A percentile compares a stretch with the other conserved stretches of the same genome.
Evolutionary conservation across 2,888 invertebrate genomes (phyloP).

Genomic region (Rhogogaster chlorosoma): DNA sequence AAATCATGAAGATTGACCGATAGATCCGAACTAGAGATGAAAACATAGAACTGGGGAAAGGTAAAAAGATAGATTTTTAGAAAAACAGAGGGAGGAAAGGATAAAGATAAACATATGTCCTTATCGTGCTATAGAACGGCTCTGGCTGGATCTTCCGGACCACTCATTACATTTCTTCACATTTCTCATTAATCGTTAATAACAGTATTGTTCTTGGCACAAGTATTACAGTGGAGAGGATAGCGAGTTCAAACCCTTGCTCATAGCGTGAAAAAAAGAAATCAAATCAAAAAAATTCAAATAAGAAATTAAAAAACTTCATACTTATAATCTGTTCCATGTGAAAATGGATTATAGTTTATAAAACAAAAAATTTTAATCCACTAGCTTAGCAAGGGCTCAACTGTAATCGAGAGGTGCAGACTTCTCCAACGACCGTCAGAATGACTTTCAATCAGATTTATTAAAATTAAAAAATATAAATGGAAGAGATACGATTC

Average conservation of each 20-base stretch:
- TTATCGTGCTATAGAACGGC: not conserved
- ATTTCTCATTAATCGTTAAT: conserved; percentile 48
- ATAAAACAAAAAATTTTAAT: conserved; percentile 22
- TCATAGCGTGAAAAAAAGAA: conserved; percentile 10
- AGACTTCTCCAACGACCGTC: not conserved
- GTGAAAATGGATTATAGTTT: not conserved
- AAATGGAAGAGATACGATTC: conserved; percentile 42
- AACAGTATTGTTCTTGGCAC: conserved; percentile 72
- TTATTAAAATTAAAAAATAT: conserved; percentile 36
- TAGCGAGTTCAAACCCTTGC: conserved; percentile 3
- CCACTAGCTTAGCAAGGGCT: conserved; percentile 39
- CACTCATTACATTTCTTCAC: not conserved
- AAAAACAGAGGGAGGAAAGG: not conserved
- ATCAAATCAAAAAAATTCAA: not conserved
- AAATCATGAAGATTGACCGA: conserved; percentile 8
- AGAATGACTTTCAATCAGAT: not conserved
- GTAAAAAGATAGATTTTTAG: not conserved
- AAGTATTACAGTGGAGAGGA: conserved; percentile 58
- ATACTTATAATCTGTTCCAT: conserved; percentile 27
- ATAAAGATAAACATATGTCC: not conserved
- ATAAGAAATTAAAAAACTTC: not conserved
- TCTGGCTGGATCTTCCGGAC: conserved; percentile 1
- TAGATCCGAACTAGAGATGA: not conserved
- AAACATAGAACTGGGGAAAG: not conserved
- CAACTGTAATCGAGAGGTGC: conserved; percentile 27